phyloP scores from a whole-genome alignment of 2,888 invertebrate species.

The Pyrrhia umbra region DNA sequence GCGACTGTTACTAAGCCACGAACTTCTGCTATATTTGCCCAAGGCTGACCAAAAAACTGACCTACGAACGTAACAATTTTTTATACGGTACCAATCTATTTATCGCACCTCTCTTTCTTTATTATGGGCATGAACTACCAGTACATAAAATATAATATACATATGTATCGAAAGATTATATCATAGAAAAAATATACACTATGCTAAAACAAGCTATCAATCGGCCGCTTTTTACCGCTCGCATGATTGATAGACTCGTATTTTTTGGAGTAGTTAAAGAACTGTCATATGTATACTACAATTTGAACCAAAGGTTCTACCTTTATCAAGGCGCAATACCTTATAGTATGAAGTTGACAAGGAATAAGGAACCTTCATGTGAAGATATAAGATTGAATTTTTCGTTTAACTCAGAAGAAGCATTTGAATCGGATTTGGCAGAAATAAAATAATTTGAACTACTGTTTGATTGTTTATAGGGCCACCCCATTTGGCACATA shows the following conservation, averaged over 20 bases:
- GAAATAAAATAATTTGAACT: no score
- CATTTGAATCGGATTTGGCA: conserved; percentile 1
- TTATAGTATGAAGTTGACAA: background rate
- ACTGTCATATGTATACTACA: conserved; percentile 23
- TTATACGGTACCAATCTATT: background rate
- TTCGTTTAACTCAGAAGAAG: background rate
- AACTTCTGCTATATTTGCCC: background rate
- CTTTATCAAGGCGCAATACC: background rate
- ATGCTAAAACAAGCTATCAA: conserved; percentile 3
- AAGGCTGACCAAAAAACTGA: background rate
- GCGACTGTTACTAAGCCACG: background rate
- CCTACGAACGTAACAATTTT: background rate
- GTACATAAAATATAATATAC: background rate
- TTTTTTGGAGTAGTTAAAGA: conserved; percentile 20
- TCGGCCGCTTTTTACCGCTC: conserved; percentile 23
- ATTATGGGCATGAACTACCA: background rate
- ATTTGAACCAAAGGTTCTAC: background rate
- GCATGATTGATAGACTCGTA: conserved; percentile 1
- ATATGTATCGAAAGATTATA: background rate
- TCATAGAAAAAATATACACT: conserved; percentile 4
- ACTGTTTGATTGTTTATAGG: no score
- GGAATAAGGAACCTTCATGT: background rate
- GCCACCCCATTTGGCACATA: no score
- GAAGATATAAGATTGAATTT: background rate
- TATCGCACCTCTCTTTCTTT: background rate